Base-by-base conservation (phyloP, 2,797 vertebrate genomes). In the Ciconia nigra region DNA sequence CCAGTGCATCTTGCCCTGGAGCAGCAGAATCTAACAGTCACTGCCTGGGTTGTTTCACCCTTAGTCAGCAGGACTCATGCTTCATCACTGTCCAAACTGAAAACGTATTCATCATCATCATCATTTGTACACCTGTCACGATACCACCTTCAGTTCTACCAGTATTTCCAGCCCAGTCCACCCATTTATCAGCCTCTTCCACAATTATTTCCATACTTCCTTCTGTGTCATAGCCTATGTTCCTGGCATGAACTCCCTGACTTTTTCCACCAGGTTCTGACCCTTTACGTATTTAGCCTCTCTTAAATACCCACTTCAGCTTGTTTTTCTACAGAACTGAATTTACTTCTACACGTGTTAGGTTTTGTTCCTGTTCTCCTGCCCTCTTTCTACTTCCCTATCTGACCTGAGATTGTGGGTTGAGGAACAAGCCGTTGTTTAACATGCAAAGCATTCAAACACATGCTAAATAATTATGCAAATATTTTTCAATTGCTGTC, bases 31-130 rank as follows among this genome's bases (percentile, higher is more conserved):
- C 89, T 78, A 44, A 74, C 85, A 91, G 84, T 51, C 37, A 16
- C 72, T 2, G 26, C 73, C 84, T 85, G 85, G 73, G 71, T 20
- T 67, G n/a, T 35, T 89, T 78, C 87, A 77, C 52, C 31, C 57
- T 92, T 78, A 89, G 77, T 92, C 95, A 97, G 89, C 76, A 90
- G 83, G 65, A 90, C 41, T 90, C n/a, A 5, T 35, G 69, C 72
- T 93, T 92, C 72, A 65, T 87, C 90, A 65, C 54, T 35, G 61
- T 67, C 71, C 79, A 72, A 87, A 83, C 76, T 51, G 49, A 81
- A 72, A 79, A 78, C 2, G 2, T 29, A 73, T 58, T 86, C 33
- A 3, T 72, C 90, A 28, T 85, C 72, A 2, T 74, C 62, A 9
- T 83, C 35, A 0, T 59, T 76, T 78, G 58, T 78, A 78, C 79